These are phyloP conservation scores for Hirtodrosophila histrioides DNA, from an alignment of 2,888 invertebrate genomes.

Conservation along the genomic window DNA sequence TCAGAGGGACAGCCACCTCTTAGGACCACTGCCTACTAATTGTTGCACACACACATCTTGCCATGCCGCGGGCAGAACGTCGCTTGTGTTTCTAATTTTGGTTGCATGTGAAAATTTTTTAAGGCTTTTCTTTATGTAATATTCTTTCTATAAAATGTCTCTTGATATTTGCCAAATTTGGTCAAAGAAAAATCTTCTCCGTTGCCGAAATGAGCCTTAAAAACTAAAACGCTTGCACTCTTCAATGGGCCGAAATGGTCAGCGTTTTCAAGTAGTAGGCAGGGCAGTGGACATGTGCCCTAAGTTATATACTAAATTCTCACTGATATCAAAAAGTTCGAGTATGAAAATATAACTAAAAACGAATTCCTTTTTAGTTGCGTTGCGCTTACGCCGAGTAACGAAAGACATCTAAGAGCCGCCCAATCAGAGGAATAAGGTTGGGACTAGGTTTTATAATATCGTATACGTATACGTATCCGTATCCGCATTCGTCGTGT, in stretches of 20 bases:
- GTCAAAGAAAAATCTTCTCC: conserved; percentile 1
- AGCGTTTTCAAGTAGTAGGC: conserved; percentile 54
- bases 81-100: conserved; percentile 25
- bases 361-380: conserved; percentile 69
- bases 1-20: conserved; percentile 22
- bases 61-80: conserved; percentile 1
- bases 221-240: conserved; percentile 57
- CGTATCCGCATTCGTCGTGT: background rate
- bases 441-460: background rate
- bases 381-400: conserved; percentile 64
- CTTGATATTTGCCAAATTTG: conserved; percentile 18
- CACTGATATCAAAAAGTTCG: conserved; percentile 55
- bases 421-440: background rate
- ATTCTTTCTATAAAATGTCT: conserved; percentile 6
- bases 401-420: conserved; percentile 27
- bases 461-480: conserved; percentile 2
- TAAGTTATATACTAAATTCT: conserved; percentile 26
- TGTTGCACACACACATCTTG: conserved; percentile 31
- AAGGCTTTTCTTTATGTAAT: conserved; percentile 26
- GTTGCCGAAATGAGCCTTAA: conserved; percentile 33
- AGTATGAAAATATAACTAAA: conserved; percentile 55
- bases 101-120: conserved; percentile 30
- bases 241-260: conserved; percentile 26
- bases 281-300: conserved; percentile 25
- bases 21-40: conserved; percentile 41